Conservation (phyloP, 2,797 vertebrate genomes). For the Phalanger gymnotis region DNA sequence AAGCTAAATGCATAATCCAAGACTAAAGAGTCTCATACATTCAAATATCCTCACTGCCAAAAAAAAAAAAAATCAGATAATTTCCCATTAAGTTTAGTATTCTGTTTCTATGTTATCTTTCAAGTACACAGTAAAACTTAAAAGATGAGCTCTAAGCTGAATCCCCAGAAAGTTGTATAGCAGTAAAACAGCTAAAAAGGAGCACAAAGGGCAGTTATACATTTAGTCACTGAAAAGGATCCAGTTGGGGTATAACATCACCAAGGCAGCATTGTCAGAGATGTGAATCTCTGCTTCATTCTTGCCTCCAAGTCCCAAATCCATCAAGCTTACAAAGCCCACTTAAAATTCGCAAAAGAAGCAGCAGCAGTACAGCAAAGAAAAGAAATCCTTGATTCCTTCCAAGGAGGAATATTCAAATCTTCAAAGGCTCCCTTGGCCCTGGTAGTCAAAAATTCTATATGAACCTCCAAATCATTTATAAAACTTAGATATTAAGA, state of each 20-base stretch:
- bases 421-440: conserved; percentile 37
- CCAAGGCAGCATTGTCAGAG: background rate
- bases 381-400: conserved; percentile 42
- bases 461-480: conserved; percentile 40
- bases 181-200: conserved; percentile 13
- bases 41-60: conserved; percentile 15
- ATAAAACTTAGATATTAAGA: conserved; percentile 57
- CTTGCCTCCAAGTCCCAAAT: conserved; percentile 44
- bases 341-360: conserved; percentile 66
- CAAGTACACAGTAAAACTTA: conserved; percentile 49
- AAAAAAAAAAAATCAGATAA: background rate
- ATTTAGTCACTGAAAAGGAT: conserved; percentile 48
- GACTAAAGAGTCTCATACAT: background rate
- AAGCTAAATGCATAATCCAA: conserved; percentile 8
- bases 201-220: conserved; percentile 7
- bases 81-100: background rate
- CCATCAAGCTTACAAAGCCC: conserved; percentile 46
- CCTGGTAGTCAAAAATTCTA: conserved; percentile 10
- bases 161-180: conserved; percentile 32
- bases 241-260: background rate
- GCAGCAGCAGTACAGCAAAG: conserved; percentile 7
- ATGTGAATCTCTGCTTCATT: conserved; percentile 15
- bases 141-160: background rate
- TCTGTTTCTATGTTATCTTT: conserved; percentile 50
- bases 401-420: conserved; percentile 24